A percentile compares a stretch with the other conserved stretches of the same genome.
Conservation (phyloP, 2,888 invertebrate species). For the Dasypogon diadema region DNA sequence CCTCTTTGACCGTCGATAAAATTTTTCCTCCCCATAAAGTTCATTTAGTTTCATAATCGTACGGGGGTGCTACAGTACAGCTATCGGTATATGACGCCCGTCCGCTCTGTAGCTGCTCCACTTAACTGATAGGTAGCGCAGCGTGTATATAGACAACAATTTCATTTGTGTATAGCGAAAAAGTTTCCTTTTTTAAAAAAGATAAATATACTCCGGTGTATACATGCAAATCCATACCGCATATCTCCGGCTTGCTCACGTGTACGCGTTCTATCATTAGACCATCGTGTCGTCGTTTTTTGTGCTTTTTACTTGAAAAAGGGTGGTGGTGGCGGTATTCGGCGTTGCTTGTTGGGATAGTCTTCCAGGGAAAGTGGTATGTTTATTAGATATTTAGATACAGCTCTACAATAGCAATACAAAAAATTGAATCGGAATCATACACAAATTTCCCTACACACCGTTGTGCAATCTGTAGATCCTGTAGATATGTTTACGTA, state of each 20-base stretch:
- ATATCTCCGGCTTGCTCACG: conserved; percentile 45
- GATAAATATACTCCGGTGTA: conserved; percentile 31
- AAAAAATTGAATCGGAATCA: conserved; percentile 37
- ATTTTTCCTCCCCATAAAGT: conserved; percentile 52
- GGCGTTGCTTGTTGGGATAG: conserved; percentile 52
- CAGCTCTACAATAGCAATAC: conserved; percentile 46
- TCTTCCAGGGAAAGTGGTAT: conserved; percentile 53
- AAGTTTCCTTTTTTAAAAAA: conserved; percentile 32
- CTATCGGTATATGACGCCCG: conserved; percentile 25
- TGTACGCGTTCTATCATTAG: conserved; percentile 46
- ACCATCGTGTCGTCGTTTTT: conserved; percentile 17
- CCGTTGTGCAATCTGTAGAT: conserved; percentile 8
- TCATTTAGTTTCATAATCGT: conserved; percentile 50
- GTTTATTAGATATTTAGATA: conserved; percentile 50
- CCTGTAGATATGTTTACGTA: conserved; percentile 1
- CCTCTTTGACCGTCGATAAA: conserved; percentile 51
- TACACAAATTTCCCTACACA: conserved; percentile 41
- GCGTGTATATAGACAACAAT: conserved; percentile 29
- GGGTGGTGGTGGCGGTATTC: conserved; percentile 31
- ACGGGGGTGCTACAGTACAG: conserved; percentile 19
- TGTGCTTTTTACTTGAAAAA: background rate
- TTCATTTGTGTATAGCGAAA: conserved; percentile 28
- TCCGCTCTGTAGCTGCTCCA: conserved; percentile 3
- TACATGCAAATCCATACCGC: conserved; percentile 39
- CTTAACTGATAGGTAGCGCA: conserved; percentile 3